These are phyloP conservation scores for Vanessa atalanta DNA, from an alignment of 1,140 invertebrate species.

Conservation along the genomic window DNA sequence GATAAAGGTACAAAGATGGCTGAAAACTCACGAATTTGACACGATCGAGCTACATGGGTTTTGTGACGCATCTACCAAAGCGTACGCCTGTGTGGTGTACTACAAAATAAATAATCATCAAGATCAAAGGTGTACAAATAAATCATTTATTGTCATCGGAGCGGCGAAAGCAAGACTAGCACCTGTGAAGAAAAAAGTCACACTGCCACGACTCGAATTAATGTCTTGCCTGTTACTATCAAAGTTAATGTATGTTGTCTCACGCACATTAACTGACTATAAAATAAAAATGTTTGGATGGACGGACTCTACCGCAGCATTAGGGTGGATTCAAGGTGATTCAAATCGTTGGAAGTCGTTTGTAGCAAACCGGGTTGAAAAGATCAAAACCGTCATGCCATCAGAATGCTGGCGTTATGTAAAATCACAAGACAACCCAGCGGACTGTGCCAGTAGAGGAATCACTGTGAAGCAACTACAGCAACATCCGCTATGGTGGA, in stretches of 20 bases:
- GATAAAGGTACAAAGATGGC: background rate
- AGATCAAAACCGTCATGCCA: background rate
- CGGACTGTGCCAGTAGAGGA: background rate
- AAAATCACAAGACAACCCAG: slow-evolving; percentile 19
- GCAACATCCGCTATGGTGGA: too few relatives aligned
- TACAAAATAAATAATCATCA: background rate
- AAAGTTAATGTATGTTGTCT: too few relatives aligned
- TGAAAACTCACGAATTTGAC: background rate
- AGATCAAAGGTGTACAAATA: too few relatives aligned
- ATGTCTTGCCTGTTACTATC: too few relatives aligned
- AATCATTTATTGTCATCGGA: background rate
- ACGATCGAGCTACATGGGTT: background rate
- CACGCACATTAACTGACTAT: background rate
- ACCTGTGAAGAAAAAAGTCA: background rate
- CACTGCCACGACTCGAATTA: background rate
- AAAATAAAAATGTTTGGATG: slow-evolving; percentile 27
- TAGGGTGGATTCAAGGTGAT: slow-evolving; percentile 32
- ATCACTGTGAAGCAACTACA: too few relatives aligned
- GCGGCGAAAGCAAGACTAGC: background rate
- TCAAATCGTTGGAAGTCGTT: slow-evolving; percentile 1
- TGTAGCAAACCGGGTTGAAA: background rate
- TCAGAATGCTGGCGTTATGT: background rate
- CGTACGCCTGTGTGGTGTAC: background rate
- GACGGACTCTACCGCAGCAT: slow-evolving; percentile 36
- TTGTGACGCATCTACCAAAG: background rate